phyloP scores from a whole-genome alignment of 1,140 invertebrate genomes.

The Dreissena polymorpha region DNA sequence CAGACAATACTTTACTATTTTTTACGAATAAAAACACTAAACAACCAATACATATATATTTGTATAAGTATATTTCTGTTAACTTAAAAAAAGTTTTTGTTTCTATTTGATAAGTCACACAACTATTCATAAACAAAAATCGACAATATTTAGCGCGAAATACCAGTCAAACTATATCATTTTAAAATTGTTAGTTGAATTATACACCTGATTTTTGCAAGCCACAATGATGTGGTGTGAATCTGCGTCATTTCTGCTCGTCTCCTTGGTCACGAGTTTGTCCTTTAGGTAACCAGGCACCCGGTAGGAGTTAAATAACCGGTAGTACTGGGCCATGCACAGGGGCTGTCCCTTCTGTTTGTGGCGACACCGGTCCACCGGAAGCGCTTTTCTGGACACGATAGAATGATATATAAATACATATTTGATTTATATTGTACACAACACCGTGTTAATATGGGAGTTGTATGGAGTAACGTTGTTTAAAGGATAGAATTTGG shows the following conservation, averaged over 20 bases:
- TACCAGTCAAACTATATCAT: no score
- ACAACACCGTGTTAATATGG: background rate
- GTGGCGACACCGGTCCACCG: constrained; percentile 88
- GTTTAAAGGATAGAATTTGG: no score
- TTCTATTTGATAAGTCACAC: no score
- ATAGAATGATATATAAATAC: constrained; percentile 15
- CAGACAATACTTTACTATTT: no score
- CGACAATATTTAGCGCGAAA: no score
- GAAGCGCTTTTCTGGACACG: constrained; percentile 85
- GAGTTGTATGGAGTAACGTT: background rate
- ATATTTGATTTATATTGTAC: background rate
- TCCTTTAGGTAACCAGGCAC: constrained; percentile 86
- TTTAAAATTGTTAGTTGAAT: background rate
- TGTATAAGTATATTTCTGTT: no score
- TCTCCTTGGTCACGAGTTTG: constrained; percentile 71
- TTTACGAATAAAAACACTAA: no score
- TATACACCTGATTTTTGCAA: constrained; percentile 91
- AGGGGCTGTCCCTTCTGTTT: constrained; percentile 91
- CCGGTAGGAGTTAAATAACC: constrained; percentile 93
- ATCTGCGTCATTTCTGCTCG: constrained; percentile 55
- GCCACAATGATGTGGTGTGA: constrained; percentile 93
- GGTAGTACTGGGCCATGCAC: constrained; percentile 99
- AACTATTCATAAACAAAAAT: no score
- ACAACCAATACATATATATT: no score
- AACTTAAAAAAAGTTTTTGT: no score